Conservation (phyloP, 2,888 invertebrate species). For the Trimorus sp. region DNA sequence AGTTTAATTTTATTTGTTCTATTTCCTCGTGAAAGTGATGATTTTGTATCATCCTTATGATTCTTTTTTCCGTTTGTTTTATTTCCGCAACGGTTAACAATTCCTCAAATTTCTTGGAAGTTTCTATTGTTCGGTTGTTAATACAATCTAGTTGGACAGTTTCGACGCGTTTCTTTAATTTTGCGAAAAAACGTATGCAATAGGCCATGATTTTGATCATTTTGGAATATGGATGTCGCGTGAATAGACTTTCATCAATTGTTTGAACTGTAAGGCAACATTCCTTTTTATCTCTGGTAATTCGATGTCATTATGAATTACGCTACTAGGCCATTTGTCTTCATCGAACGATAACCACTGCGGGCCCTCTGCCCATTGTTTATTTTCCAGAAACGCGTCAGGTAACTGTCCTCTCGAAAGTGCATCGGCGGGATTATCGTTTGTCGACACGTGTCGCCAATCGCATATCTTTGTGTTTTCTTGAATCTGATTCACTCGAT, state of each 20-base stretch:
- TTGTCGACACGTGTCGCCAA: slow-evolving; percentile 34
- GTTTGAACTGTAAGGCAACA: background rate
- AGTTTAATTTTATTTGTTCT: background rate
- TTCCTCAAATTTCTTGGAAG: background rate
- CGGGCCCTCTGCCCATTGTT: background rate
- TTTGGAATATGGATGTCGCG: slow-evolving; percentile 5
- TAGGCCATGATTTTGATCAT: background rate
- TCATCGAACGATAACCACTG: background rate
- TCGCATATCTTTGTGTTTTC: slow-evolving; percentile 16
- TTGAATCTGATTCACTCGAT: slow-evolving; percentile 24
- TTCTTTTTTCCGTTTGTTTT: slow-evolving; percentile 2
- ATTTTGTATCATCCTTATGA: slow-evolving; percentile 10
- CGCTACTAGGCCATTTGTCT: no score
- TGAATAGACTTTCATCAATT: background rate
- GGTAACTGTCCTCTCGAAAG: slow-evolving; percentile 3
- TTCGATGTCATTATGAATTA: no score
- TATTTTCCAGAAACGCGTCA: background rate
- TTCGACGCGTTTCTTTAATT: background rate
- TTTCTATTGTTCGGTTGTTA: background rate
- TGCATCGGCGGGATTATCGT: slow-evolving; percentile 46
- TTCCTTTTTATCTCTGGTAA: no score
- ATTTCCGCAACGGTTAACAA: slow-evolving; percentile 7
- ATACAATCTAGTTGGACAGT: background rate
- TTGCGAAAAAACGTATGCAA: slow-evolving; percentile 4
- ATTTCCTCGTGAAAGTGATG: slow-evolving; percentile 4